Percentiles rank a stretch among this genome's conserved stretches.
Conservation (phyloP, 2,797 vertebrate species). For the Cossypha heuglini region DNA sequence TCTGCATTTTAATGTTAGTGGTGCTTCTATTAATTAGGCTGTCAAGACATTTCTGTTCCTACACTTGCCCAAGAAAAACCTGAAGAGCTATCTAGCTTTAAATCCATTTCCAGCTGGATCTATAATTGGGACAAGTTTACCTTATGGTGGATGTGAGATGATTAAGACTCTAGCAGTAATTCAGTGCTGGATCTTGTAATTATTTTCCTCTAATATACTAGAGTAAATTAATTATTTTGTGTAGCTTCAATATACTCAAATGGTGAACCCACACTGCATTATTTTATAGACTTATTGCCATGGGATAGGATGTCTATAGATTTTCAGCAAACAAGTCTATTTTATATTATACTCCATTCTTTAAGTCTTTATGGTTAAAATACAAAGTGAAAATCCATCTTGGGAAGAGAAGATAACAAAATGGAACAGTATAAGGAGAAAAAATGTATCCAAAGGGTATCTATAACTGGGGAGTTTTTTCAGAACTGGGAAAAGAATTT, state of each 20-base stretch:
- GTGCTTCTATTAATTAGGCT: background rate
- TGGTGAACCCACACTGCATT: background rate
- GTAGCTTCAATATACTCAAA: background rate
- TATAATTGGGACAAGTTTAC: slow-evolving; percentile 29
- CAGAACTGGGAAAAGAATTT: background rate
- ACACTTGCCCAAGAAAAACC: background rate
- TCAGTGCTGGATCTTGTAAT: background rate
- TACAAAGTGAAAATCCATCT: background rate
- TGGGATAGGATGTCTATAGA: background rate
- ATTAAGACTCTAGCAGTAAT: slow-evolving; percentile 4
- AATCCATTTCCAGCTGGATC: slow-evolving; percentile 30
- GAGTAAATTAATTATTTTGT: background rate
- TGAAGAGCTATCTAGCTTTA: slow-evolving; percentile 8
- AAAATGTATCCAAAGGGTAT: background rate
- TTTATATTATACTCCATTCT: background rate
- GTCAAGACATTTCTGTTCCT: background rate
- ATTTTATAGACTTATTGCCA: background rate
- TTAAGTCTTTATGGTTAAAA: background rate
- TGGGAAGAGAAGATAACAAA: background rate
- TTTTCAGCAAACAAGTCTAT: background rate
- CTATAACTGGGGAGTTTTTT: background rate
- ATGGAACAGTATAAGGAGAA: background rate
- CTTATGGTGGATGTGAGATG: background rate
- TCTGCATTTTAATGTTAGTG: slow-evolving; percentile 11
- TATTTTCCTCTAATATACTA: background rate